Percentiles rank a stretch among this genome's conserved stretches.
Conservation (phyloP, 2,888 invertebrate species). For the Lasioglossum marginatum region DNA sequence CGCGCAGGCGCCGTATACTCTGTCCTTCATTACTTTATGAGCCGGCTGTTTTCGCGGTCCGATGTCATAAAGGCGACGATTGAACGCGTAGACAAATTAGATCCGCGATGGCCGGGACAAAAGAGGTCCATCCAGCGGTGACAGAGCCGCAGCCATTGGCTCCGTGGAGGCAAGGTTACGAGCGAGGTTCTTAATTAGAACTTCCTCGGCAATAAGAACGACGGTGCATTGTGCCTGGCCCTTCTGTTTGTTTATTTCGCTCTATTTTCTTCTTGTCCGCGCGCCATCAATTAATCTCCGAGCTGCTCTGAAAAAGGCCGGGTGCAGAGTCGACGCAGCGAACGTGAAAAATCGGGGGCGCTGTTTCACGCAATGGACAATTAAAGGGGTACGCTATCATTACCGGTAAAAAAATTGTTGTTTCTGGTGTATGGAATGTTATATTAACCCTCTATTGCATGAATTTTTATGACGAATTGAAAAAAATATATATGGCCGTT, state of each 20-base stretch:
- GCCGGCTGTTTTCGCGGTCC: not conserved
- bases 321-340: not conserved
- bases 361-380: not conserved
- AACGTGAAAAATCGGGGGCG: not conserved
- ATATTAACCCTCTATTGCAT: no score
- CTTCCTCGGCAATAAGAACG: not conserved
- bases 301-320: not conserved
- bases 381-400: not conserved
- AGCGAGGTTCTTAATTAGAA: constrained; percentile 2
- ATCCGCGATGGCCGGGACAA: not conserved
- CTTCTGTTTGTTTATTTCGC: not conserved
- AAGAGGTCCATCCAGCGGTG: not conserved
- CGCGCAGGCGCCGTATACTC: not conserved
- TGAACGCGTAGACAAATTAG: constrained; percentile 1
- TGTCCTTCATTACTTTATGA: not conserved
- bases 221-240: not conserved
- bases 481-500: no score
- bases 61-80: not conserved
- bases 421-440: not conserved
- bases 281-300: not conserved
- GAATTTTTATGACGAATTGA: no score
- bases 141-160: not conserved
- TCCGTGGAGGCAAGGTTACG: not conserved
- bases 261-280: not conserved
- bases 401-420: not conserved